Evolutionary conservation across 2,888 invertebrate species (phyloP), one percentile per base, ranked within the genome.

Genomic region (Sminthurinus aureus): DNA sequence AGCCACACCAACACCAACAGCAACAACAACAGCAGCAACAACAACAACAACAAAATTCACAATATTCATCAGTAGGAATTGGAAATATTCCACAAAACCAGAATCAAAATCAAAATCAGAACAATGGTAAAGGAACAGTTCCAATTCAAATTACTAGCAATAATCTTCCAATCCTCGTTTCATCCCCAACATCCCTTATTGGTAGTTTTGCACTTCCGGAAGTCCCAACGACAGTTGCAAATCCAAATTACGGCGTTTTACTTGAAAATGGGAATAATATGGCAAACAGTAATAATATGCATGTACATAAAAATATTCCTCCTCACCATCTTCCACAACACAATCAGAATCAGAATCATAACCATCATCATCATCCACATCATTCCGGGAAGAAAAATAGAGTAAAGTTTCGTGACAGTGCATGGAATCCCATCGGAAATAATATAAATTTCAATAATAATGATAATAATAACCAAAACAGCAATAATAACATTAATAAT

Each of bases 121-220:
- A 52, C 22, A 22, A 78, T 64, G n/a, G n/a, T n/a, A n/a, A n/a
- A n/a, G n/a, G n/a, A n/a, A n/a, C 38, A 38, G 66, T 64, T n/a
- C 64, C 64, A 20, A 67, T 11, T 0, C 8, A n/a, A 3, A 11
- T 3, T 1, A 18, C 1, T 24, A 2, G 22, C 22, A 69, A 79
- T 69, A 67, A 71, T 74, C 71, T 58, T 22, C 85, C 75, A 0
- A 22, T 24, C 18, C n/a, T 84, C 0, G 26, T 84, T 9, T 58
- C 84, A 11, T 84, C 84, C 0, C 84, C 84, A 0, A 79, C 84
- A 15, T 73, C 69, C 9, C 15, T 84, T 13, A 20, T 64, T 0
- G 81, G 81, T 6, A 84, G 66, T 52, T 52, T 76, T 74, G 66
- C 78, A 38, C 26, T 77, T 77, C 71, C 83, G 22, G 81, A 83